Conservation (phyloP, 2,113 vertebrate genomes). For the Cathartes aura region DNA sequence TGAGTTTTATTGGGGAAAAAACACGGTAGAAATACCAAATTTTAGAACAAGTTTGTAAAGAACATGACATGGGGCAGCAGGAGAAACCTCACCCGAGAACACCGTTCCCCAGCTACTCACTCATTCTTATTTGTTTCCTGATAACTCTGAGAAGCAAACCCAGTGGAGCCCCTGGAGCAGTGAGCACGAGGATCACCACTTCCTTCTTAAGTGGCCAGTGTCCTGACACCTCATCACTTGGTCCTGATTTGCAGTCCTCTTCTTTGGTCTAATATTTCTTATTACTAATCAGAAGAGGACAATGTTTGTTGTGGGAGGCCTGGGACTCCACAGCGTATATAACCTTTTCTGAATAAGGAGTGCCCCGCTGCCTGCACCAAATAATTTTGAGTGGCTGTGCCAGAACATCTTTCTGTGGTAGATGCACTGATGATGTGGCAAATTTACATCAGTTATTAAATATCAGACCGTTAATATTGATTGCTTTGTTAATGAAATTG, state of each 20-base stretch:
- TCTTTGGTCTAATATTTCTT: background rate
- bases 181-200: background rate
- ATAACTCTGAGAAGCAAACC: background rate
- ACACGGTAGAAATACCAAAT: background rate
- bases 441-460: background rate
- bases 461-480: background rate
- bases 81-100: background rate
- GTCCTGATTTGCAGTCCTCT: background rate
- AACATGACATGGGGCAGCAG: background rate
- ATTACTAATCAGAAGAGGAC: background rate
- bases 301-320: background rate
- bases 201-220: background rate
- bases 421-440: background rate
- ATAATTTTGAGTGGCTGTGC: background rate
- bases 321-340: fast-evolving
- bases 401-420: background rate
- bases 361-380: background rate
- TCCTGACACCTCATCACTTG: background rate
- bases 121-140: background rate
- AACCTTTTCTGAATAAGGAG: background rate
- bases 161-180: fast-evolving
- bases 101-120: background rate
- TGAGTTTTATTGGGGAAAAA: background rate
- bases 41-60: background rate
- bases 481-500: background rate